Evolutionary conservation across 2,888 invertebrate species (phyloP), one percentile per base, ranked within the genome.

Genomic region (Acanthoscelides obtectus): DNA sequence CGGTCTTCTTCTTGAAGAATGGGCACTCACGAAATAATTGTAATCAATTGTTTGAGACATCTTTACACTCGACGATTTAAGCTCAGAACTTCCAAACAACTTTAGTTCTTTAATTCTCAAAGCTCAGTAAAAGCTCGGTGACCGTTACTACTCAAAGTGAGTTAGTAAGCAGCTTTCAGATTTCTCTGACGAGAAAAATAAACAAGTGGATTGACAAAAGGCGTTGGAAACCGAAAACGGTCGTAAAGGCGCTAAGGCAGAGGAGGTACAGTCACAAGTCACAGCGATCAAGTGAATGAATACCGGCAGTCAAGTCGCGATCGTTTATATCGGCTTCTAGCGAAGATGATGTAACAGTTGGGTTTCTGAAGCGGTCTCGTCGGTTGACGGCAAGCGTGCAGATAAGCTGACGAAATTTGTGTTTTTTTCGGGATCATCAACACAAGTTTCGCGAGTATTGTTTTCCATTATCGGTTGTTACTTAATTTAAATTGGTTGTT

Each of bases 1-100:
- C 0, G 88, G 86, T 77, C 87, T 78, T 77, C 89, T 85, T 76
- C 86, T 83, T 27, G 86, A 85, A 2, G 88, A 84, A 69, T 85
- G 81, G 6, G 86, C 83, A 67, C 86, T 87, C 75, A 86, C 84
- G 75, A 88, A 88, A 72, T 86, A 80, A 21, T 83, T 83, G 75
- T 88, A 88, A 80, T 89, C 87, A 77, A 87, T 85, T 68, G 20
- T 67, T 25, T 70, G 69, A 22, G 73, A 72, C 76, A 76, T 76
- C 64, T 70, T 66, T 17, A 45, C 45, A 45, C n/a, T n/a, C 45
- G 45, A 12, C 45, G 45, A 45, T 45, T 12, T 1, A 12, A 45
- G 12, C 3, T 45, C 17, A 45, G 17, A 17, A 1, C 45, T 45
- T 45, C 45, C 6, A 12, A 45, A 45, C n/a, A n/a, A n/a, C n/a